Evolutionary conservation across 1,140 invertebrate species (phyloP), one percentile per base, ranked within the genome.

Genomic region (Hermatobates lingyangjiaoensis): DNA sequence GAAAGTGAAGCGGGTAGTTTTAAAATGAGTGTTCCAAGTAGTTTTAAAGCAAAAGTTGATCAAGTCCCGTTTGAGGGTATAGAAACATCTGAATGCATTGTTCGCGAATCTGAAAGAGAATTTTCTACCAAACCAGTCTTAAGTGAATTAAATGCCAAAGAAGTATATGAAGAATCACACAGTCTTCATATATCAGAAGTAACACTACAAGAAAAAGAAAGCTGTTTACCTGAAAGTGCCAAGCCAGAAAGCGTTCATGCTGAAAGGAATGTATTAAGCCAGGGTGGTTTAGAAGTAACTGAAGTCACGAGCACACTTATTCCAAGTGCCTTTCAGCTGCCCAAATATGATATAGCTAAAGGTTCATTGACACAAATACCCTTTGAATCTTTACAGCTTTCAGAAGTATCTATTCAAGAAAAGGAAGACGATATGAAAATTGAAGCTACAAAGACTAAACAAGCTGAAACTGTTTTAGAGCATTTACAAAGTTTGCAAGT

Each of bases 361-460:
- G 60, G 61, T 34, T 56, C 48, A 46, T 24, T 54, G 52, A 56
- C 55, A 30, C 62, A 63, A 51, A 56, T 59, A 49, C 57, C 60
- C 26, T 58, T 60, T 54, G 60, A 61, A 53, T 59, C 59, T 51
- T 52, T 62, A 18, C 49, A 59, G 38, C 45, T 53, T 21, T 57
- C 59, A 50, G 56, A 62, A 58, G 52, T 54, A 21, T 50, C 60
- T 27, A 52, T 60, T 45, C 55, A 53, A 46, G 75, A 78, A 62
- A 69, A 64, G 46, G 76, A 78, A 66, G 66, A 61, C 12, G 59
- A 64, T 21, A 68, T 76, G 47, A 20, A 34, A 7, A 61, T 66
- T 51, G 50, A 61, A 53, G 51, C 62, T 7, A 64, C 66, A 0
- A 50, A 60, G 15, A 58, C 59, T 24, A 68, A 63, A 61, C 65